Evolutionary conservation across 2,113 vertebrate genomes (phyloP), one percentile per base, ranked within the genome.

Genomic region (Trichechus manatus): DNA sequence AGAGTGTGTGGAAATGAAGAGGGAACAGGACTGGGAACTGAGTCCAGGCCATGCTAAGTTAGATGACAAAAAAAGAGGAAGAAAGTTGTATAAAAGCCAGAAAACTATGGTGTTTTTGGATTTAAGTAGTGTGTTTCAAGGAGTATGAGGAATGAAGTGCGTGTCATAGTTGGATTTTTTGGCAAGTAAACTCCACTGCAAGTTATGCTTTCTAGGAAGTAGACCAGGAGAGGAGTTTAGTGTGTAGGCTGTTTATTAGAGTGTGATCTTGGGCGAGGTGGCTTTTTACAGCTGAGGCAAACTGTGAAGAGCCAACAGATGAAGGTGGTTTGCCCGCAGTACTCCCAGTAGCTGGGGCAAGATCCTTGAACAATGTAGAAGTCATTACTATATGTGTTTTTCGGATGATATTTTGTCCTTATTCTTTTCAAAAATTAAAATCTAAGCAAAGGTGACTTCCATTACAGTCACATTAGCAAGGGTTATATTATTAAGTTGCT

Each of bases 371-470:
- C 15, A 61, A 47, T 50, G 39, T 27, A 10, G 36, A 29, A 91
- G 2, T 86, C 61, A 68, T 61, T n/a, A 36, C 3, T 53, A 47
- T 53, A 31, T 77, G 20, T 77, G 17, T 31, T 80, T 87, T 75
- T 27, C 33, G 10, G 4, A 19, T 92, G 15, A 22, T 59, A 50
- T 42, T 74, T 81, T 66, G 17, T 77, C 47, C 6, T 42, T 3
- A 17, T 91, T 85, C 23, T 91, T 87, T 50, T 19, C 13, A 93
- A 95, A 74, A 89, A 44, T 63, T 78, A n/a, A 89, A 83, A 61
- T 72, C 15, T 84, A 93, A 95, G 75, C 44, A 66, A 31, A n/a
- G 27, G 56, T n/a, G n/a, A 72, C 33, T 61, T 96, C 25, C 42
- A 15, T 44, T 77, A 6, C 42, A 77, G 9, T 87, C 10, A 20